Evolutionary conservation across 2,888 invertebrate genomes (phyloP), one percentile per base, ranked within the genome.

Genomic region (Oligia strigilis): DNA sequence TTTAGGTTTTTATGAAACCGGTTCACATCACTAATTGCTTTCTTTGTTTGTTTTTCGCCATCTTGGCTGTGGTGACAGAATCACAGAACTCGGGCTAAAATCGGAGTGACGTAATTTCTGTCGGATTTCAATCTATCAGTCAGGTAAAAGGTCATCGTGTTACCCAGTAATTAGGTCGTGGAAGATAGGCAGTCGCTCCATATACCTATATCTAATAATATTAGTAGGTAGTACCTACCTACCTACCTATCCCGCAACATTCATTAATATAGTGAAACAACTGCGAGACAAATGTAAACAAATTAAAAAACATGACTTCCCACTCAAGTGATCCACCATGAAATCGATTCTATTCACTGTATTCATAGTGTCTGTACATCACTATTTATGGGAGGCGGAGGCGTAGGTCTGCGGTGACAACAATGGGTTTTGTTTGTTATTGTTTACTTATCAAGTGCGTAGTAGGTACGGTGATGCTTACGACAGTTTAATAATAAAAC

Each of bases 321-420:
- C 69, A 72, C 80, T 80, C 52, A 76, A 75, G n/a, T 36, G 67
- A 75, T 77, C 13, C 55, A 72, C 83, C 81, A 73, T 84, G 76
- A 85, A 88, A 88, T 84, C 75, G 74, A 77, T 88, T 88, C 69
- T 83, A 70, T 72, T 81, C 79, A 71, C 60, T 71, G 14, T 23
- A 14, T 52, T 36, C 19, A 36, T 73, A 66, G 43, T 81, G 81
- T 75, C 3, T n/a, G 66, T 62, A 79, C 71, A 72, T 58, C 55
- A 52, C 65, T 71, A 55, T 75, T 23, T 71, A 78, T 71, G 77
- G 64, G 76, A 67, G 29, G 40, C 36, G 40, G 49, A 66, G 66
- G 62, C 75, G 17, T n/a, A n/a, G n/a, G n/a, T 14, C 65, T 29
- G 36, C 29, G 0, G 19, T 66, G 70, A 67, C 70, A 83, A 88